phyloP scores from a whole-genome alignment of 2,113 vertebrate species.

The Austrofundulus limnaeus region DNA sequence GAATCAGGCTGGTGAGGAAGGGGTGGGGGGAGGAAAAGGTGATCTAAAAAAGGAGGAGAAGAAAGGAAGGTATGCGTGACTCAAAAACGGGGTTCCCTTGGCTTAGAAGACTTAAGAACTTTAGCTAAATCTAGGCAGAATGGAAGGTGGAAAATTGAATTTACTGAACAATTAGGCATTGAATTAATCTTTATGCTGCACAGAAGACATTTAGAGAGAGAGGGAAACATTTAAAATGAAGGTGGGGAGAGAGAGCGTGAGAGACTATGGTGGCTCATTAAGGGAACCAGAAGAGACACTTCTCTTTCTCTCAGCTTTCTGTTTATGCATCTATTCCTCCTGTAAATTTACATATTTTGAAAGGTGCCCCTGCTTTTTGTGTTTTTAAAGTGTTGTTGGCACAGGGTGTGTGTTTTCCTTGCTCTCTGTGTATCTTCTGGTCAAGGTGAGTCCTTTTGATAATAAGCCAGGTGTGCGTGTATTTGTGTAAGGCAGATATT shows the following conservation, averaged over 20 bases:
- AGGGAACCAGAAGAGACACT: constrained; percentile 85
- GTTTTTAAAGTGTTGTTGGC: constrained; percentile 26
- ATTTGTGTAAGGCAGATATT: constrained; percentile 73
- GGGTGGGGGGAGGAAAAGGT: constrained; percentile 45
- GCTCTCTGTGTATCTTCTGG: constrained; percentile 30
- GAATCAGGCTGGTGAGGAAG: constrained; percentile 96
- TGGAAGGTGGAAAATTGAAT: constrained; percentile 99
- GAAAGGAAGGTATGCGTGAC: constrained; percentile 83
- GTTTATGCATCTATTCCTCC: constrained; percentile 53
- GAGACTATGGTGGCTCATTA: constrained; percentile 92
- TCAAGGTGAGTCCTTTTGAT: constrained; percentile 53
- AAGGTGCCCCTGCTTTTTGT: constrained; percentile 32
- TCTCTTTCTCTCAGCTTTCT: constrained; percentile 26
- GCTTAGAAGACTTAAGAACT: constrained; percentile 95
- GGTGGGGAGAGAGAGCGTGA: constrained; percentile 76
- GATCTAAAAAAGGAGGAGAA: constrained; percentile 19
- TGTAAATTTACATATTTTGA: constrained; percentile 36
- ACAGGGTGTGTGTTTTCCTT: constrained; percentile 37
- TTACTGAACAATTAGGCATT: constrained; percentile 99
- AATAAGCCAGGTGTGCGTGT: constrained; percentile 22
- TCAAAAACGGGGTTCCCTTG: constrained; percentile 89
- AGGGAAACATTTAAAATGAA: constrained; percentile 60
- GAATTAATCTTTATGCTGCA: constrained; percentile 94
- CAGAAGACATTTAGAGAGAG: constrained; percentile 42
- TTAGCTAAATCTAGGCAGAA: constrained; percentile 93